These are phyloP conservation scores for Portevinia maculata DNA, from an alignment of 2,888 invertebrate species.

Conservation along the genomic window DNA sequence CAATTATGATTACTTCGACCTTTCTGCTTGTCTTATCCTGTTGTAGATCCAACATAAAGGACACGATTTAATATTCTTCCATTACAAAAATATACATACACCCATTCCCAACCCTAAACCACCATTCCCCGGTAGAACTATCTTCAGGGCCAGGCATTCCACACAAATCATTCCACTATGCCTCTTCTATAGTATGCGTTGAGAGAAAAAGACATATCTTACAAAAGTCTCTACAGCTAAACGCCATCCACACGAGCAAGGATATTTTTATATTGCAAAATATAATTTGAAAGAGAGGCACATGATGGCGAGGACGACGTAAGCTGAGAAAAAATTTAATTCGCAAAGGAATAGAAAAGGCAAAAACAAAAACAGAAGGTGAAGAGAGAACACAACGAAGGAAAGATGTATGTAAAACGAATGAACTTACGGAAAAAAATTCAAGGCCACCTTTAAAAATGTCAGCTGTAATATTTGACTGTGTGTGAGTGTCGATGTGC, in stretches of 20 bases:
- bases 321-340: not conserved
- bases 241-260: slow-evolving; percentile 46
- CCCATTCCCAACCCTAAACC: too few relatives aligned
- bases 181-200: slow-evolving; percentile 22
- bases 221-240: slow-evolving; percentile 16
- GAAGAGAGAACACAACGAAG: slow-evolving; percentile 44
- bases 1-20: slow-evolving; percentile 74
- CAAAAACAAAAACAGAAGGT: slow-evolving; percentile 55
- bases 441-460: slow-evolving; percentile 69
- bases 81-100: slow-evolving; percentile 26
- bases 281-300: slow-evolving; percentile 36
- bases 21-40: slow-evolving; percentile 69
- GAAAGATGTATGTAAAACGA: slow-evolving; percentile 22
- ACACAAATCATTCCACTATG: slow-evolving; percentile 69
- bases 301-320: slow-evolving; percentile 1
- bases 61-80: slow-evolving; percentile 58
- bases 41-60: slow-evolving; percentile 45
- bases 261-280: slow-evolving; percentile 49
- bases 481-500: slow-evolving; percentile 22
- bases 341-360: not conserved
- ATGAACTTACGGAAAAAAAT: slow-evolving; percentile 8
- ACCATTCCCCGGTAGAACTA: not conserved
- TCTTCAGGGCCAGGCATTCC: slow-evolving; percentile 50
- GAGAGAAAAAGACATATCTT: slow-evolving; percentile 36
- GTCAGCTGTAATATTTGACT: slow-evolving; percentile 59